phyloP scores from a whole-genome alignment of 2,113 vertebrate genomes.

The Genyomyrus donnyi region DNA sequence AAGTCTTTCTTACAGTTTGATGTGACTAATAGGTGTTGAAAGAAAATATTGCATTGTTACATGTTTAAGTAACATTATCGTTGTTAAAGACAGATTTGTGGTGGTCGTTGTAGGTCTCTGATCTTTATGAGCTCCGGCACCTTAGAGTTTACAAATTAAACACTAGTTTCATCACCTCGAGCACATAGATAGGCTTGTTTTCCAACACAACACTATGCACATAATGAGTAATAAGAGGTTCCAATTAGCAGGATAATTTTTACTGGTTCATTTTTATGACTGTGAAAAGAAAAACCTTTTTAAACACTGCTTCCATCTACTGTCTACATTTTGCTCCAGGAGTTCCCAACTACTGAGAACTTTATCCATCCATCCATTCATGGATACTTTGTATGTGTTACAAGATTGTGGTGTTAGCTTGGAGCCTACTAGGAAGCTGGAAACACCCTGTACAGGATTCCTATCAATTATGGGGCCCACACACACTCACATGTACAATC shows the following conservation, averaged over 20 bases:
- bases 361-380: neutral
- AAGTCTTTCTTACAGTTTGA: neutral
- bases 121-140: neutral
- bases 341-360: neutral
- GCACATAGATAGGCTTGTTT: neutral
- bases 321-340: neutral
- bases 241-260: neutral
- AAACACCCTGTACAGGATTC: neutral
- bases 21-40: neutral
- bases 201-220: neutral
- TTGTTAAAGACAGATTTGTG: neutral
- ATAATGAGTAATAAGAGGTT: neutral
- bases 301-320: neutral
- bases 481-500: neutral
- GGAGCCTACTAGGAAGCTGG: neutral
- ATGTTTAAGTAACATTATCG: neutral
- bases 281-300: neutral
- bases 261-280: neutral
- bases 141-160: neutral
- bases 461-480: neutral
- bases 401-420: neutral
- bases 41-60: neutral
- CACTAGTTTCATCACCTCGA: too few species aligned
- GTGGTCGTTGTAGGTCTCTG: neutral
- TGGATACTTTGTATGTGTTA: neutral